Conservation (phyloP, 2,797 vertebrate species). For the Taeniopygia guttata region DNA sequence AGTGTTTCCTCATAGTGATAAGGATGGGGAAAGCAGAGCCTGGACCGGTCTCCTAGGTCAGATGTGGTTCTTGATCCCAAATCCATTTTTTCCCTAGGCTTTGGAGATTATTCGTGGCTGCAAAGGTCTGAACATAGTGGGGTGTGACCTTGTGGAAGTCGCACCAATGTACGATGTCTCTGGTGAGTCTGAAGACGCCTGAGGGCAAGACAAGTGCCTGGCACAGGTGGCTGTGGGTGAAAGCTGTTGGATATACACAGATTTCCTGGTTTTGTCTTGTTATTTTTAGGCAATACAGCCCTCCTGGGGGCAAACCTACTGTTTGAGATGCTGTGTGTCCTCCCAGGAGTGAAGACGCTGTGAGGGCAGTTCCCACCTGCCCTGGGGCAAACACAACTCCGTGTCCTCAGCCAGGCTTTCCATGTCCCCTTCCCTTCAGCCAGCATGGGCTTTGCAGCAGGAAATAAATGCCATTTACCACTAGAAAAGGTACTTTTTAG, state of each 20-base stretch:
- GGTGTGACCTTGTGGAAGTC: constrained; percentile 93
- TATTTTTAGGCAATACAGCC: constrained; percentile 87
- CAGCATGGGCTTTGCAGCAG: neutral
- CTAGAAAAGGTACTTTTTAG: neutral
- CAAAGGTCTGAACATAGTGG: constrained; percentile 86
- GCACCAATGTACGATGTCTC: constrained; percentile 87
- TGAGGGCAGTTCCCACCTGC: constrained; percentile 41
- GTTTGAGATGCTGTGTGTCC: constrained; percentile 92
- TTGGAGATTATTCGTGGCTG: constrained; percentile 93
- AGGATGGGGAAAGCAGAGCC: neutral
- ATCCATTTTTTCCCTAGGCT: constrained; percentile 72
- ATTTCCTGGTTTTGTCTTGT: neutral
- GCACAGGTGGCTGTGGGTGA: fast-evolving
- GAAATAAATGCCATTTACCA: neutral
- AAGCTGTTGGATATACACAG: fast-evolving
- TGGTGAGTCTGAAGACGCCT: constrained; percentile 71
- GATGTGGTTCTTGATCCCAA: neutral
- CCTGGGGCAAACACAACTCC: fast-evolving
- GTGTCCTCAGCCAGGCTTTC: neutral
- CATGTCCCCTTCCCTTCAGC: neutral
- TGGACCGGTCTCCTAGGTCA: fast-evolving
- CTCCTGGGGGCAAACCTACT: constrained; percentile 90
- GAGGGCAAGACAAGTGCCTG: neutral
- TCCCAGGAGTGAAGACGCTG: constrained; percentile 81
- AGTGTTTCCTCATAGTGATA: fast-evolving